Conservation (phyloP, 2,113 vertebrate genomes). For the Opisthocomus hoazin region DNA sequence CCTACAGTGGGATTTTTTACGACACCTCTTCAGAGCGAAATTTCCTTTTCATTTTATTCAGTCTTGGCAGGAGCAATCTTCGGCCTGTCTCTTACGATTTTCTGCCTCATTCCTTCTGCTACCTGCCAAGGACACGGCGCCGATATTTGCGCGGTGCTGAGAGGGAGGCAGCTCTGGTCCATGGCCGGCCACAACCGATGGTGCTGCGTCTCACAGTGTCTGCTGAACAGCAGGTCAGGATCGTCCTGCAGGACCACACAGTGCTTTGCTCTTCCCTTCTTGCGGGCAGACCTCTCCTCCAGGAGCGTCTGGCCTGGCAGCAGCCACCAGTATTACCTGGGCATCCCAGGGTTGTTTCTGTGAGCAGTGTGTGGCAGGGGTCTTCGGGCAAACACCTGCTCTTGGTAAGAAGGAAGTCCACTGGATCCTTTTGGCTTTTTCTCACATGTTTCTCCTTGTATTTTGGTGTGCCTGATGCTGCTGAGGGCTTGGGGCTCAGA, state of each 20-base stretch:
- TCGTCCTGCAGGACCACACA: neutral
- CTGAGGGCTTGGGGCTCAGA: neutral
- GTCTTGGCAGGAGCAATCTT: constrained; percentile 11
- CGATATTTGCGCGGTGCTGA: neutral
- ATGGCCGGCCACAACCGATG: neutral
- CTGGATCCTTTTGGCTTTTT: neutral
- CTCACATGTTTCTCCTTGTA: neutral
- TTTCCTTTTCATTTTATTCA: constrained; percentile 20
- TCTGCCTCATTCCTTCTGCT: constrained; percentile 19
- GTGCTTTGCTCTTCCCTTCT: neutral
- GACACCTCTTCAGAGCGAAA: neutral
- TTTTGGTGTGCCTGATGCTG: neutral
- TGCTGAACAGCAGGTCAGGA: neutral
- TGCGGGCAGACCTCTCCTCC: neutral
- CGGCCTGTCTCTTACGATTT: neutral
- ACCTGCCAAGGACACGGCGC: constrained; percentile 17
- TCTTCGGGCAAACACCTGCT: fast-evolving
- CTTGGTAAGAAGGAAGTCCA: neutral
- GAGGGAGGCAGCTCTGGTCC: neutral
- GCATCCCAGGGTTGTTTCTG: fast-evolving
- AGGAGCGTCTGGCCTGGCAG: neutral
- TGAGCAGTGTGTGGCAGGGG: neutral
- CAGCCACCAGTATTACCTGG: neutral
- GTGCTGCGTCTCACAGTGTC: fast-evolving
- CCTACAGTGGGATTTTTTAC: neutral